These are phyloP conservation scores for Neofelis nebulosa DNA, from an alignment of 2,113 vertebrate species.

Conservation along the genomic window DNA sequence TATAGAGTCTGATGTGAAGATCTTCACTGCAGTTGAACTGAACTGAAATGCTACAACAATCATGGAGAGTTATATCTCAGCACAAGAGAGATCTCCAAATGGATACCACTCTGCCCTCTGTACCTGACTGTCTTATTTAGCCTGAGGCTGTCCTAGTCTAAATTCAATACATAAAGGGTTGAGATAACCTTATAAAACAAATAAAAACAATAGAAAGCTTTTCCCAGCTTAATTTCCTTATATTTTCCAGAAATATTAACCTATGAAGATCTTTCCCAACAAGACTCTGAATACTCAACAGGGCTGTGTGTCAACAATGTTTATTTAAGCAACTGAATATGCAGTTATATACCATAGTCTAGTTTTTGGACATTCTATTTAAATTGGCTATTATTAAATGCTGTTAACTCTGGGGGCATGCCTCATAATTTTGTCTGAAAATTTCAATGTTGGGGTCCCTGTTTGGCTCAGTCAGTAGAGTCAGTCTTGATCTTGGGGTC, in stretches of 20 bases:
- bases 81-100: rapidly evolving
- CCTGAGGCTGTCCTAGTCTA: not conserved
- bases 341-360: rapidly evolving
- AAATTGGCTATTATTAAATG: not conserved
- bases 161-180: not conserved
- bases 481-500: not conserved
- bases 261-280: not conserved
- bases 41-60: not conserved
- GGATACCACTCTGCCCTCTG: not conserved
- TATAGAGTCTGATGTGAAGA: not conserved
- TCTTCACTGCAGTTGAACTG: not conserved
- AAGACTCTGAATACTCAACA: not conserved
- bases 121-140: not conserved
- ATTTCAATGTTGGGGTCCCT: not conserved
- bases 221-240: not conserved
- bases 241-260: not conserved
- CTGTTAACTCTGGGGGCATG: not conserved
- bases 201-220: not conserved
- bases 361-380: not conserved
- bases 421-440: not conserved
- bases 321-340: not conserved
- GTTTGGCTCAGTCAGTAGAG: not conserved
- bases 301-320: not conserved
- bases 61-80: not conserved
- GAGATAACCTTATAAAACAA: not conserved